A percentile compares a stretch with the other conserved stretches of the same genome.
These are phyloP conservation scores for Corvus hawaiiensis DNA, from an alignment of 2,113 vertebrate species.

Conservation along the genomic window DNA sequence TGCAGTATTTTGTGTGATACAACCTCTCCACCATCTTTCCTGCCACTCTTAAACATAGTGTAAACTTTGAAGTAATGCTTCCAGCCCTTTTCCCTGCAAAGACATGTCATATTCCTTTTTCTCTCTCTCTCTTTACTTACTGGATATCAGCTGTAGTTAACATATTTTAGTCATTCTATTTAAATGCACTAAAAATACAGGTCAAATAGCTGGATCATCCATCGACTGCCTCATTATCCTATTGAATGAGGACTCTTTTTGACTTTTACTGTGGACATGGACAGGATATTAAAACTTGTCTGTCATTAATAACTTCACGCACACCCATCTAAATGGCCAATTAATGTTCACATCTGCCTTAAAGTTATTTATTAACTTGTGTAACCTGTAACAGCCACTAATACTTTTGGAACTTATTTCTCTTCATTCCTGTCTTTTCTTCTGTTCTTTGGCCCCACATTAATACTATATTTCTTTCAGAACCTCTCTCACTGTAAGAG, in stretches of 20 bases:
- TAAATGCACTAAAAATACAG: slow-evolving; percentile 44
- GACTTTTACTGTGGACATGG: slow-evolving; percentile 21
- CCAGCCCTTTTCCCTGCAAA: not conserved
- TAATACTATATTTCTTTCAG: slow-evolving; percentile 8
- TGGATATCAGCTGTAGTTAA: not conserved
- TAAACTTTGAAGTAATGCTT: not conserved
- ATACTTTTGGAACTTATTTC: slow-evolving; percentile 23
- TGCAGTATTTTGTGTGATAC: not conserved
- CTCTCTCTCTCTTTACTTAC: not conserved
- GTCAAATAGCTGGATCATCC: slow-evolving; percentile 40
- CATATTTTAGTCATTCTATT: slow-evolving; percentile 41
- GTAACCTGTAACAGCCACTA: not conserved
- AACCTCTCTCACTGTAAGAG: not conserved
- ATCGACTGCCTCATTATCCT: slow-evolving; percentile 51
- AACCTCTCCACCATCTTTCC: not conserved
- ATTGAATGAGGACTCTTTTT: slow-evolving; percentile 13
- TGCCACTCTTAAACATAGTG: not conserved
- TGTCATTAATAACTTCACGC: slow-evolving; percentile 24
- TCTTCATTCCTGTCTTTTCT: slow-evolving; percentile 10
- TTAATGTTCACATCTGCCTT: slow-evolving; percentile 33
- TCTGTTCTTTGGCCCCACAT: slow-evolving; percentile 10
- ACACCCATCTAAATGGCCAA: slow-evolving; percentile 3
- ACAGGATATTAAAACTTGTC: slow-evolving; percentile 27
- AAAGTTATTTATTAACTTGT: slow-evolving; percentile 38
- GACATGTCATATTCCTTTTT: not conserved